Evolutionary conservation across 2,888 invertebrate genomes (phyloP), one percentile per base, ranked within the genome.

Genomic region (Julus scandinavius): DNA sequence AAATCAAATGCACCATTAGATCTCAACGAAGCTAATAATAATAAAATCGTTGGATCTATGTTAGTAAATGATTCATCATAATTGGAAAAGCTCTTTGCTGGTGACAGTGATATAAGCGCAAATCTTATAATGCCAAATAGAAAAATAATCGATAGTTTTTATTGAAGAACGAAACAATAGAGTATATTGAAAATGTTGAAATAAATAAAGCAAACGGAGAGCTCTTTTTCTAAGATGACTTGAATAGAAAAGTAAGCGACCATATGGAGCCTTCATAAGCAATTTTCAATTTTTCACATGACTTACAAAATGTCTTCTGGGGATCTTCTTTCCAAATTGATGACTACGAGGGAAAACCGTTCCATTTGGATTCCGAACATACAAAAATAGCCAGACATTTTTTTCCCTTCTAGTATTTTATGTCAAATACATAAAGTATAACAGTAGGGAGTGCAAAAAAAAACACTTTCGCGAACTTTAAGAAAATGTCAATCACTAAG

Each of bases 241-340:
- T 3, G 13, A 80, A 80, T 38, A 29, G 38, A 80, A 80, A 80
- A 80, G 29, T 38, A 38, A 38, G 80, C 38, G 38, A 9, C 80
- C 80, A 38, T 80, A 80, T 80, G 80, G 38, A 38, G 38, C 80
- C 80, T 80, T 80, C 80, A 80, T 80, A 80, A 38, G 38, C 80
- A 80, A 80, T 80, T 80, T 80, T 80, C 38, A 80, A 80, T 80
- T 80, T 80, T 80, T 80, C 80, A 38, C 80, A 80, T 80, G 80
- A 80, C 80, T 80, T 80, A 29, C 80, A 80, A 80, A 80, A 80
- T 80, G 80, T 80, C 80, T 80, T 80, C 38, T 13, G 80, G 38
- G 80, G 80, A 80, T 80, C 80, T 80, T 80, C 80, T 80, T 80
- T 80, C 80, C 80, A 2, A 80, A 80, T 9, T 38, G 80, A 80